Evolutionary conservation across 2,888 invertebrate genomes (phyloP), one percentile per base, ranked within the genome.

Genomic region (Malacosoma neustria): DNA sequence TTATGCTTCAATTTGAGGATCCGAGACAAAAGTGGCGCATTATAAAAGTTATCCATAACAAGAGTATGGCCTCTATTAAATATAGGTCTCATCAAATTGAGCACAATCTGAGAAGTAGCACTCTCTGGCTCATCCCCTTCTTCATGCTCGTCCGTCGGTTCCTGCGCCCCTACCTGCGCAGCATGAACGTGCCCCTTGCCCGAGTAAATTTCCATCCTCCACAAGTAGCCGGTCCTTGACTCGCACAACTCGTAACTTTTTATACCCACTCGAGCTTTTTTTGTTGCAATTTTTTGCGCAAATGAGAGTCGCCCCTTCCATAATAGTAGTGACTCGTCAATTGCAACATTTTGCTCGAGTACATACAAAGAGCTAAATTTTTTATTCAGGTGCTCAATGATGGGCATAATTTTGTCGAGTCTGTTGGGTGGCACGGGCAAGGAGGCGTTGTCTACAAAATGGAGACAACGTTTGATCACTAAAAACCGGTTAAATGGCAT

Each of bases 41-140:
- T 54, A n/a, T 51, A 57, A 32, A 36, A 54, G 34, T 52, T 52
- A 22, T 51, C 52, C 51, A 54, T 53, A 49, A 48, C 51, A 3
- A 55, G 11, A 0, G 49, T 51, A 34, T 55, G 44, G 1, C 52
- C 53, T 13, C 36, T 41, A 14, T 51, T 9, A 31, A 51, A 48
- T 4, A 59, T 42, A 6, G 51, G 53, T 11, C 46, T 30, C 11
- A 41, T 14, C 0, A 51, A 39, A 3, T 35, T 11, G n/a, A 50
- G 32, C 31, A 50, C 44, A 30, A 46, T 33, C 11, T 40, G 4
- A 3, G 45, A 42, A 1, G 40, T 39, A 1, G 36, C 4, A 3
- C 39, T 46, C 13, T 45, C 33, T 4, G 49, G 3, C 33, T 32
- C 7, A 13, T 40, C 11, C n/a, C n/a, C n/a, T 39, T 42, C 22